Evolutionary conservation across 2,797 vertebrate species (phyloP), one percentile per base, ranked within the genome.

Genomic region (Cichlasoma orientale): DNA sequence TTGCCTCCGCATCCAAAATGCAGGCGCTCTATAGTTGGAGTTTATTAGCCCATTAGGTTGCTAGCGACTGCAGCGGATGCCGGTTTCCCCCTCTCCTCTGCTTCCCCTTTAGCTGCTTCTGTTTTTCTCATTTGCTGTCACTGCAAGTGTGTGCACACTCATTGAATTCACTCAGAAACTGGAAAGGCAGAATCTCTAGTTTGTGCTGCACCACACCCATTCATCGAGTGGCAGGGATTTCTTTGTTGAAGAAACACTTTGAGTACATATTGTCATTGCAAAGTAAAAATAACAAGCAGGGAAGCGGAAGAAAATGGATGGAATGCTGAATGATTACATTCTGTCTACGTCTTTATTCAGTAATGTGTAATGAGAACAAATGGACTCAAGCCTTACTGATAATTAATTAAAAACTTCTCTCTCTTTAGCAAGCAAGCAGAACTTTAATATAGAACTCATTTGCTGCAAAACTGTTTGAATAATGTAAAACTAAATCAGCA

Each of bases 21-120:
- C 57, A 88, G 58, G 18, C 74, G 29, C 84, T 84, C 92, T 95
- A 92, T 91, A 93, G 84, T 92, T 93, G 92, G 89, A 94, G 86
- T 95, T 94, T 93, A 94, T 94, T 95, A 92, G 91, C 86, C 81
- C 86, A 91, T 94, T 86, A 93, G 90, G 87, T 88, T 5, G 78
- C 80, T 82, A 82, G 82, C 78, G 58, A 19, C 79, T 84, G 70
- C 86, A 82, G 75, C 72, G 33, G 56, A 66, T 82, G 77, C 74
- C 18, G 13, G 63, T 81, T 88, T 85, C 33, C 70, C 72, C 59
- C 59, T 68, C 56, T 66, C 47, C 56, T 86, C 75, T 9, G 59
- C 77, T 82, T 71, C 54, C 61, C 66, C 57, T 78, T 75, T 41
- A 77, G 76, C 82, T 57, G 3, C 31, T 73, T 84, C 90, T 93